Percentiles rank a stretch among this genome's conserved stretches.
Conservation (phyloP, 2,113 vertebrate species). For the Pungitius pungitius region DNA sequence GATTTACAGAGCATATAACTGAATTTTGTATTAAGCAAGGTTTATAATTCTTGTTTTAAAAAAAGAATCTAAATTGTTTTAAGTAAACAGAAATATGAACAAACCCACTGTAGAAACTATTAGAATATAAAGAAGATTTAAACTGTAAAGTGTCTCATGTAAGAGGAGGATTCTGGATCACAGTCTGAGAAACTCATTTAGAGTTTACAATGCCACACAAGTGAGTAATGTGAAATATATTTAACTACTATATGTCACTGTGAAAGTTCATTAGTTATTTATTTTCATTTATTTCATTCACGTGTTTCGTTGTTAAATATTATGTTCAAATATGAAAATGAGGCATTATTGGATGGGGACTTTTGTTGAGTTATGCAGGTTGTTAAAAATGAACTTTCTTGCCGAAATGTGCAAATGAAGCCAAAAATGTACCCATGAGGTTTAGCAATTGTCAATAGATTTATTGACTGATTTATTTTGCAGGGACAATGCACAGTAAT, state of each 20-base stretch:
- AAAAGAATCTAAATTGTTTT: not conserved
- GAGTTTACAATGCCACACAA: not conserved
- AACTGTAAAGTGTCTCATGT: not conserved
- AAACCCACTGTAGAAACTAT: not conserved
- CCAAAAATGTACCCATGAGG: not conserved
- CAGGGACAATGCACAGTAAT: too few relatives aligned
- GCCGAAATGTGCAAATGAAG: slow-evolving; percentile 1
- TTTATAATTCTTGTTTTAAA: not conserved
- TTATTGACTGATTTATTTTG: too few relatives aligned
- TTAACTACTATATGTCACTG: too few relatives aligned
- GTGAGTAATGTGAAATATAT: too few relatives aligned
- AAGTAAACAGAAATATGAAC: not conserved
- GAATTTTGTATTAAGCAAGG: not conserved
- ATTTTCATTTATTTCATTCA: not conserved
- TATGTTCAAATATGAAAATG: not conserved
- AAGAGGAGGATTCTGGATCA: not conserved
- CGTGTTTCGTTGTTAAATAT: not conserved
- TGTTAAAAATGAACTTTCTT: not conserved
- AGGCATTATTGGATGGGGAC: not conserved
- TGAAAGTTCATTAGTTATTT: too few relatives aligned
- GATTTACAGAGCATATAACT: not conserved
- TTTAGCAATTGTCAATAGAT: not conserved
- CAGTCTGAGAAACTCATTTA: not conserved
- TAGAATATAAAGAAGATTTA: not conserved
- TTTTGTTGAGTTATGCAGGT: not conserved